Base-by-base conservation (phyloP, 2,888 invertebrate genomes). In the Leucoma salicis region DNA sequence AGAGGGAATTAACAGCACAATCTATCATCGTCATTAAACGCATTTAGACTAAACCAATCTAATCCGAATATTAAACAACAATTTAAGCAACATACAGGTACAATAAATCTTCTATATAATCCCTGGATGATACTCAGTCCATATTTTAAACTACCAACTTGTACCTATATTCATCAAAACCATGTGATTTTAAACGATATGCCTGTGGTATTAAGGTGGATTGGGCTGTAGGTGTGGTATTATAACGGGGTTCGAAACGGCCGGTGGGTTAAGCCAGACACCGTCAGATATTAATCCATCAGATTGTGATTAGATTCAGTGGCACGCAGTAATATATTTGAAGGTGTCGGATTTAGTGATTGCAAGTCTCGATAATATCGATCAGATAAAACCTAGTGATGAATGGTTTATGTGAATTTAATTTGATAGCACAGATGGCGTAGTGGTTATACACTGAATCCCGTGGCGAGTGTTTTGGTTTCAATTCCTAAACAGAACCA, bases 291-390 rank as follows among this genome's bases (percentile, higher is more conserved):
- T 84, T 87, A 86, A 87, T 87, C 87, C 84, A 73, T 82, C 83
- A 80, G 84, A 82, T 87, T 66, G 77, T 85, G 87, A 88, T 87
- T 85, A 88, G 85, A 88, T 86, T 88, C 86, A 78, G 81, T 70
- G 81, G 86, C 87, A 87, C 85, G 87, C 70, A 81, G 83, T 84
- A 82, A 82, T 86, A 78, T 84, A 83, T 82, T 82, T 76, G 68
- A 83, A 87, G 86, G 86, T 87, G 86, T 77, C 74, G 37, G 42
- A 32, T 38, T 35, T 61, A 66, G 65, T 46, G 58, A 44, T 39
- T 48, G 28, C 16, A 35, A 34, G 14, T 41, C 61, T 75, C 66
- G 70, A 70, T 66, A 25, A 31, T 49, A 51, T 25, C 13, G 35
- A 29, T 29, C 28, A 10, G 25, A 18, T 41, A 18, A 40, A 16